Evolutionary conservation across 2,888 invertebrate species (phyloP).

Genomic region (Drosophila melanosoma): DNA sequence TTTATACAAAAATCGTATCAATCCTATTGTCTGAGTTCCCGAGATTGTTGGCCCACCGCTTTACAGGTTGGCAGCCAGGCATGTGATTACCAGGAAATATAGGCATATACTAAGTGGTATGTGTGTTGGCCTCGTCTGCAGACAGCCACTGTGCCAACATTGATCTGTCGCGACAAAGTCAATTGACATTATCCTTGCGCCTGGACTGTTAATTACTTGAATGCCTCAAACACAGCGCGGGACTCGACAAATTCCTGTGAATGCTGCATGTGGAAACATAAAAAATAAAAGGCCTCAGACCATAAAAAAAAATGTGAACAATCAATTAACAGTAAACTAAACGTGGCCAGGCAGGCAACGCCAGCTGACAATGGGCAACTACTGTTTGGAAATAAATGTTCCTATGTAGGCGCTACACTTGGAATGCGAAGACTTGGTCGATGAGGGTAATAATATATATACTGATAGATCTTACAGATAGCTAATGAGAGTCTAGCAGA

Average conservation of each 20-base stretch:
- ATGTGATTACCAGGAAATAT: conserved; percentile 59
- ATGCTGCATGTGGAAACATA: conserved; percentile 5
- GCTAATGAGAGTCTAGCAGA: no score
- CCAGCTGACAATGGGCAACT: conserved; percentile 67
- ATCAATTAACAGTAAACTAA: conserved; percentile 69
- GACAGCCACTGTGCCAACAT: conserved; percentile 55
- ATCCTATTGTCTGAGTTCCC: background rate
- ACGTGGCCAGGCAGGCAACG: conserved; percentile 53
- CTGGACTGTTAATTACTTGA: conserved; percentile 66
- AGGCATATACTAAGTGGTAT: background rate
- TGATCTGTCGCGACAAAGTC: conserved; percentile 73
- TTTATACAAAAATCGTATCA: background rate
- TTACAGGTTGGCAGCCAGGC: conserved; percentile 13
- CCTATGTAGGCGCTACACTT: conserved; percentile 18
- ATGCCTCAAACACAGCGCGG: conserved; percentile 48
- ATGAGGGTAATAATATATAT: background rate
- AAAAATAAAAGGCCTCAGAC: conserved; percentile 51
- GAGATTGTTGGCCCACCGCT: background rate
- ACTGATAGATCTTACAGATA: background rate
- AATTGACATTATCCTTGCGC: conserved; percentile 69
- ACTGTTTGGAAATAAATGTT: conserved; percentile 58
- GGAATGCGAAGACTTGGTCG: conserved; percentile 1
- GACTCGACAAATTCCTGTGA: conserved; percentile 66
- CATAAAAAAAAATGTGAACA: conserved; percentile 63
- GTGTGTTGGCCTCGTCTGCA: conserved; percentile 30